A percentile compares a stretch with the other conserved stretches of the same genome.
Evolutionary conservation across 2,888 invertebrate genomes (phyloP).

Genomic region (Trissolcus japonicus): DNA sequence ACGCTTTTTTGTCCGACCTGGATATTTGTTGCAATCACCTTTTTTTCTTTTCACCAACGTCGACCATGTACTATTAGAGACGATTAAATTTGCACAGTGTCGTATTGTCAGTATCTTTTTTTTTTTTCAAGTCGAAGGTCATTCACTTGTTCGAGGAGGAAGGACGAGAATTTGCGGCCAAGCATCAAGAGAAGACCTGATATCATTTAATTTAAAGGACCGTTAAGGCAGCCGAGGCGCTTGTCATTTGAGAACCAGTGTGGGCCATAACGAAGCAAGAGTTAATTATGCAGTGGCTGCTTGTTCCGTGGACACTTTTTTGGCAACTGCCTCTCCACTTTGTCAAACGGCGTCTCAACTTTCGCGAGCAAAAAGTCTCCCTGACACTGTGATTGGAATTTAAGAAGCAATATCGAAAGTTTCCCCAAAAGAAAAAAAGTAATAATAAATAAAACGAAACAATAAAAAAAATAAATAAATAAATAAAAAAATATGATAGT

Average conservation of each 20-base stretch:
- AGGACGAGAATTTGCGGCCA: neutral
- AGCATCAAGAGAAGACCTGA: conserved; percentile 19
- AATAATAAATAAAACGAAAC: neutral
- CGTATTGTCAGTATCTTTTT: conserved; percentile 7
- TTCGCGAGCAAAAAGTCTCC: no score
- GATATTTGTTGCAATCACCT: conserved; percentile 37
- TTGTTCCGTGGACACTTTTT: conserved; percentile 3
- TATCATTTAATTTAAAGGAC: conserved; percentile 52
- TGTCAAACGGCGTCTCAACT: conserved; percentile 16
- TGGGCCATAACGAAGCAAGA: conserved; percentile 27
- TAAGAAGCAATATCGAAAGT: neutral
- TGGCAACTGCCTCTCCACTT: neutral
- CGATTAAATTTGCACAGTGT: conserved; percentile 46
- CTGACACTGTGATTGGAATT: no score
- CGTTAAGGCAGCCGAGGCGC: conserved; percentile 20
- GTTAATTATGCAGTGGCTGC: conserved; percentile 47
- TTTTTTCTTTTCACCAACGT: conserved; percentile 32
- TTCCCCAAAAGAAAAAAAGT: neutral
- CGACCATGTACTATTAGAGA: conserved; percentile 44
- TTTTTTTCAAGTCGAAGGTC: conserved; percentile 17
- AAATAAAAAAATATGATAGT: neutral
- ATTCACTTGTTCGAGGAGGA: conserved; percentile 19
- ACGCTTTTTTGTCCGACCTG: no score
- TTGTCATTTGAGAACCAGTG: conserved; percentile 39
- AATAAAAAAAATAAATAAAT: neutral